Conservation (phyloP, 2,113 vertebrate genomes). For the Rhea americana region DNA sequence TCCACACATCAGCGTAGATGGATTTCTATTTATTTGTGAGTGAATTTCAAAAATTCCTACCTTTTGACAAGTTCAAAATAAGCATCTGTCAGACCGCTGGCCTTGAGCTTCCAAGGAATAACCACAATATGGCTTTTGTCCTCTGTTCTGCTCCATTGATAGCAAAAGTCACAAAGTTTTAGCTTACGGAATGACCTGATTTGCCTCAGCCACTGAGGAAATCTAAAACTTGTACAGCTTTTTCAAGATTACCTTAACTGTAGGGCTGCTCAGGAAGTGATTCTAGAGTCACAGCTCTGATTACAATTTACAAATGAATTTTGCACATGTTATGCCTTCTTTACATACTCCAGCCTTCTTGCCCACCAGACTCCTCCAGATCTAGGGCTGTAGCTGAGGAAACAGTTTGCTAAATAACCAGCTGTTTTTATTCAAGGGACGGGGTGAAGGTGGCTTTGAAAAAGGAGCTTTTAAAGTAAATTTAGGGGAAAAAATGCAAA, state of each 20-base stretch:
- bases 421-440: background rate
- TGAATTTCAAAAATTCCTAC: background rate
- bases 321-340: background rate
- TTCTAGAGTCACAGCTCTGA: background rate
- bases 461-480: slow-evolving; percentile 12
- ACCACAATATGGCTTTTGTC: background rate
- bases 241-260: background rate
- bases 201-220: background rate
- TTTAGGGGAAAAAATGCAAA: slow-evolving; percentile 3
- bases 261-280: background rate
- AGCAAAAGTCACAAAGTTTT: background rate
- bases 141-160: background rate
- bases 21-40: background rate
- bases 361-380: background rate
- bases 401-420: background rate
- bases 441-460: background rate
- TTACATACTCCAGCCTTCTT: background rate
- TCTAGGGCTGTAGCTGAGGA: background rate
- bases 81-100: background rate
- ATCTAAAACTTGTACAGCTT: background rate
- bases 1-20: background rate
- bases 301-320: background rate
- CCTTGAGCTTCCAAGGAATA: background rate
- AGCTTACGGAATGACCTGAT: background rate
- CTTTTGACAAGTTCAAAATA: background rate